Evolutionary conservation across 2,113 vertebrate genomes (phyloP).

Genomic region (Marmota flaviventris): DNA sequence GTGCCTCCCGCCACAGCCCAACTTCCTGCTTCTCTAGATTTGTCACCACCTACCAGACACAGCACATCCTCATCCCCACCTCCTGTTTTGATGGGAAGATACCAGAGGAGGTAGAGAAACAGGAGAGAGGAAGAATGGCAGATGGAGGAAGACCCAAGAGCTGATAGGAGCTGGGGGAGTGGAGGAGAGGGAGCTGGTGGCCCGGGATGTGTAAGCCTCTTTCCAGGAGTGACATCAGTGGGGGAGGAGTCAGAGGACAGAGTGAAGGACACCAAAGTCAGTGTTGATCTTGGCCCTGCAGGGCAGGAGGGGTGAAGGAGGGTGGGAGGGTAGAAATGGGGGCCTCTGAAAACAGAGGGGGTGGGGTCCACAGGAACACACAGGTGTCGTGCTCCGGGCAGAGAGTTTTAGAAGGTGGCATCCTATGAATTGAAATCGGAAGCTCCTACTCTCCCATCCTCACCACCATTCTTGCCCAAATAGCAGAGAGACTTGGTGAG

Average conservation of each 20-base stretch:
- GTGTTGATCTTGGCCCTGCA: not conserved
- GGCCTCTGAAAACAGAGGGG: not conserved
- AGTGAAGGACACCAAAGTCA: not conserved
- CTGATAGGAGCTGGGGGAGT: not conserved
- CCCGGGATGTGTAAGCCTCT: not conserved
- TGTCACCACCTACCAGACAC: not conserved
- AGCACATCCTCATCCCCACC: not conserved
- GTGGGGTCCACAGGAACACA: not conserved
- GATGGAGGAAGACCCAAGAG: not conserved
- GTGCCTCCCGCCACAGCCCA: not conserved
- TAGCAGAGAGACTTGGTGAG: not conserved
- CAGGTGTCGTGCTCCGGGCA: not conserved
- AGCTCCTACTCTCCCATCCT: not conserved
- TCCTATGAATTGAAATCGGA: not conserved
- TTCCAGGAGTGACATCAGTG: not conserved
- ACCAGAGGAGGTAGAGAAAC: no score
- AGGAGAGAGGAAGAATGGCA: not conserved
- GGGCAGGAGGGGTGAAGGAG: no score
- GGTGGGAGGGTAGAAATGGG: not conserved
- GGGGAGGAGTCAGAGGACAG: not conserved
- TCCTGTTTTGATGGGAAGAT: not conserved
- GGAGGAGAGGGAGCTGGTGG: not conserved
- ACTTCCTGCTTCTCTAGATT: not conserved
- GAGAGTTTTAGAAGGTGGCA: not conserved
- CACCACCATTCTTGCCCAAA: not conserved